Conservation (phyloP, 2,113 vertebrate species). For the Rhombomys opimus region DNA sequence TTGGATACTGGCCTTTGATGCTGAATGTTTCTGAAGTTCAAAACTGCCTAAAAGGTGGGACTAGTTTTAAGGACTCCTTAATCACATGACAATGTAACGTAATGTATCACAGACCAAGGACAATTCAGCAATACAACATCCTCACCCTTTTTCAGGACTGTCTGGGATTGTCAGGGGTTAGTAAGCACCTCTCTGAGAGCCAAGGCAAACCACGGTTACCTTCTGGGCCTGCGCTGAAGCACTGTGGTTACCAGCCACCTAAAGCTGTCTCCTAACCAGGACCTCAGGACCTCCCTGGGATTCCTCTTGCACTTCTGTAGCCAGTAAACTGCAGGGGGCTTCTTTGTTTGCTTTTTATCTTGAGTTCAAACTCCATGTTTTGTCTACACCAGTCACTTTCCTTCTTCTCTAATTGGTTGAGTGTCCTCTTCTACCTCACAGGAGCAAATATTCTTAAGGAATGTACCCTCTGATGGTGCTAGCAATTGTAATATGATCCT, state of each 20-base stretch:
- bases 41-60: not conserved
- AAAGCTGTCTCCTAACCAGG: no score
- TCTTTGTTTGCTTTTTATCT: not conserved
- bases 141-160: not conserved
- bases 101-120: no score
- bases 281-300: not conserved
- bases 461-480: accelerated
- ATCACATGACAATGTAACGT: not conserved
- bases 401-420: no score
- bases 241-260: accelerated
- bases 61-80: not conserved
- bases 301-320: accelerated
- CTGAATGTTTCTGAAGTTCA: not conserved
- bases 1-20: not conserved
- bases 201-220: no score
- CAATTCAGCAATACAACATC: not conserved
- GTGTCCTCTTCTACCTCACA: accelerated
- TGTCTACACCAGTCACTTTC: accelerated
- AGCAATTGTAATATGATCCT: accelerated
- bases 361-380: not conserved
- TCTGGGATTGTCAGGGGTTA: no score
- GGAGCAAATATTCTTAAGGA: not conserved
- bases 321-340: accelerated
- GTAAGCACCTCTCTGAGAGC: accelerated
- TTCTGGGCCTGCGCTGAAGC: not conserved